Evolutionary conservation across 2,888 invertebrate species (phyloP), one percentile per base, ranked within the genome.

Genomic region (Tenodera sinensis): DNA sequence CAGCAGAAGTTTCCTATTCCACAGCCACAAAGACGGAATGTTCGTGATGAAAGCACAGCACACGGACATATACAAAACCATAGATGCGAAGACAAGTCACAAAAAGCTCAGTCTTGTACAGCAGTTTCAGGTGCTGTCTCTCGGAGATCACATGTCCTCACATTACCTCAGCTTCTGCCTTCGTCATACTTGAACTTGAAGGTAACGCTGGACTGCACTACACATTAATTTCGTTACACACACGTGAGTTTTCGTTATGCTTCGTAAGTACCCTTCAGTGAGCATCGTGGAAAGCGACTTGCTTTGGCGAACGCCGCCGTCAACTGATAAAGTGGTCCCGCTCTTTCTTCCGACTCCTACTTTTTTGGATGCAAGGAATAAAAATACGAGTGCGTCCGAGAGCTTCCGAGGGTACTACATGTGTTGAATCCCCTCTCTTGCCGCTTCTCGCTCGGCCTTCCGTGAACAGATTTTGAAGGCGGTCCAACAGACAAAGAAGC

Each of bases 11-110:
- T 42, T 42, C 15, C 25, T 2, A 6, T 86, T 81, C 20, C 86
- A 86, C 81, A 86, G 86, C 86, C 86, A 81, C 8, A 28, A 20
- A 28, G 81, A 86, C 25, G 86, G 86, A 86, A 86, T 86, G 86
- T 25, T 81, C 30, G 47, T 81, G 81, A 28, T 85, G 20, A 81
- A 81, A 28, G 20, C 54, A 71, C 54, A 71, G 20, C 20, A 71
- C 54, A 81, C 15, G 34, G 28, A 71, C 81, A 86, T 28, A 85
- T 12, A 28, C 2, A 81, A 28, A 14, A 34, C 34, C 42, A 42
- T 12, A 42, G 12, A 42, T 42, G 42, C 42, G 42, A 20, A 82
- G 30, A 81, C 86, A 28, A 20, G 25, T 86, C 86, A 86, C 86
- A 86, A 28, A 86, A 86, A 84, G 84, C 84, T 15, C 86, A 86